phyloP scores from a whole-genome alignment of 2,113 vertebrate species.

The Syngnathus typhle region DNA sequence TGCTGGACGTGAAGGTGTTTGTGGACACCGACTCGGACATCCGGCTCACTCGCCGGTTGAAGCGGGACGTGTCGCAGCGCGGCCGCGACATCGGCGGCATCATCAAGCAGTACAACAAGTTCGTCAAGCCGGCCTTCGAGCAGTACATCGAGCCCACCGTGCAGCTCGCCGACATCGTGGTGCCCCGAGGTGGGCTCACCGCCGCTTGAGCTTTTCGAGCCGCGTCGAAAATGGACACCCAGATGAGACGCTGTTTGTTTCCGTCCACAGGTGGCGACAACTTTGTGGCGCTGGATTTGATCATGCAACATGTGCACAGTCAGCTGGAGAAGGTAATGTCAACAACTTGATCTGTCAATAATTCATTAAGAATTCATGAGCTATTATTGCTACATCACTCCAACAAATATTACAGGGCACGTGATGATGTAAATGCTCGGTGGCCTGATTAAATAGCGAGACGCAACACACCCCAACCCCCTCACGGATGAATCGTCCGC shows the following conservation, averaged over 20 bases:
- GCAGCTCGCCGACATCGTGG: slow-evolving; percentile 85
- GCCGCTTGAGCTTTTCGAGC: not conserved
- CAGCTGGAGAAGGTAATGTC: slow-evolving; percentile 84
- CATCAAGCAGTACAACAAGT: slow-evolving; percentile 89
- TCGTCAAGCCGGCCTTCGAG: slow-evolving; percentile 85
- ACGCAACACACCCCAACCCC: no score
- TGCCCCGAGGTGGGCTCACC: slow-evolving; percentile 77
- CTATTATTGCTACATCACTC: no score
- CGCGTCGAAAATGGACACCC: not conserved
- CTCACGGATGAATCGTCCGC: no score
- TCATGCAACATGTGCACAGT: slow-evolving; percentile 87
- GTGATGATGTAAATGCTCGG: no score
- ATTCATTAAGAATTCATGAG: not conserved
- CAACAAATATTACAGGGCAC: no score
- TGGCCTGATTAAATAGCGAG: no score
- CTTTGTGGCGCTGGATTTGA: slow-evolving; percentile 83
- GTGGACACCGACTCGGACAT: slow-evolving; percentile 90
- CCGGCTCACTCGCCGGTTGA: slow-evolving; percentile 81
- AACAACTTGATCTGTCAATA: slow-evolving; percentile 3
- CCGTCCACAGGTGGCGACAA: slow-evolving; percentile 79
- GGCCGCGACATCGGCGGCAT: slow-evolving; percentile 79
- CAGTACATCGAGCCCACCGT: slow-evolving; percentile 89
- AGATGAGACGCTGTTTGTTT: not conserved
- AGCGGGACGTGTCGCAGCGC: slow-evolving; percentile 80
- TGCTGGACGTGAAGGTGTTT: slow-evolving; percentile 91